Percentiles rank a stretch among this genome's conserved stretches.
Conservation (phyloP, 2,888 invertebrate species). For the Drosophila cracens region DNA sequence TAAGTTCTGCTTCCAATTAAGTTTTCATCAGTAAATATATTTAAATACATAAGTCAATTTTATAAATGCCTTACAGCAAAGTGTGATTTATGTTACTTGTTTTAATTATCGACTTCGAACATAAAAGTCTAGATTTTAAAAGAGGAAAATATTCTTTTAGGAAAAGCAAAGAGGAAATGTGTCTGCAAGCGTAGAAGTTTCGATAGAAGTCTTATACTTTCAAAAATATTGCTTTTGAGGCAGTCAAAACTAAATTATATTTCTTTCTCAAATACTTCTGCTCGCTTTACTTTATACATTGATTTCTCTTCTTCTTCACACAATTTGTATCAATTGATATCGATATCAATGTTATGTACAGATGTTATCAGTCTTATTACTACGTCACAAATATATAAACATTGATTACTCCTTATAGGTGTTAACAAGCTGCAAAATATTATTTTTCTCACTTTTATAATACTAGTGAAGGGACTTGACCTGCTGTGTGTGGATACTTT, state of each 20-base stretch:
- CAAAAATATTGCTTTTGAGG: no score
- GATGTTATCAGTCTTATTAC: background rate
- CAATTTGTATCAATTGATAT: no score
- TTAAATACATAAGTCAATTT: background rate
- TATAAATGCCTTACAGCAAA: background rate
- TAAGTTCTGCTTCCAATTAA: slow-evolving; percentile 13
- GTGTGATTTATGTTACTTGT: background rate
- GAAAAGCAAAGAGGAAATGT: no score
- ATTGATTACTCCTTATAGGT: background rate
- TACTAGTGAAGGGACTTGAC: background rate
- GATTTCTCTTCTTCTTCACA: no score
- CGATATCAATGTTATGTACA: no score
- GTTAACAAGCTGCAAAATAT: background rate
- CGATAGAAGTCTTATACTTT: no score
- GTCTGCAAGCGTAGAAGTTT: no score
- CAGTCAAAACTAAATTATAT: background rate
- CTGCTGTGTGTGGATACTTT: background rate
- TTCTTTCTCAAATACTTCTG: background rate
- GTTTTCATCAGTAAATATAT: background rate
- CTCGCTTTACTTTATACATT: no score
- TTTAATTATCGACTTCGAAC: background rate
- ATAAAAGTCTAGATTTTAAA: no score
- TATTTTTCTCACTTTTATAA: background rate
- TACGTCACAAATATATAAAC: no score
- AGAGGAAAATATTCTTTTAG: no score